phyloP scores from a whole-genome alignment of 2,888 invertebrate genomes.

The Teinopalpus imperialis region DNA sequence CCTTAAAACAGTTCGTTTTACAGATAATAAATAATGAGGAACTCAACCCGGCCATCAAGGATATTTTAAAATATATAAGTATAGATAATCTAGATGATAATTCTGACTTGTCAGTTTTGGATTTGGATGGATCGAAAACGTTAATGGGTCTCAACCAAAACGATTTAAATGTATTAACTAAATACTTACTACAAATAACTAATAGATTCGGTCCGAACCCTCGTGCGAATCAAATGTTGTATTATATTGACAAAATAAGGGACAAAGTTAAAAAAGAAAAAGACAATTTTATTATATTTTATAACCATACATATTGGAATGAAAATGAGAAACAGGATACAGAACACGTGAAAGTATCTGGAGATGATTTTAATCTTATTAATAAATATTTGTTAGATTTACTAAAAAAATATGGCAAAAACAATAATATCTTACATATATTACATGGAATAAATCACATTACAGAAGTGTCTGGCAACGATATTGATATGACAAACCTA shows the following conservation, averaged over 20 bases:
- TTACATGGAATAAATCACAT: conserved; percentile 14
- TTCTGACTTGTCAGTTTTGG: too few relatives aligned
- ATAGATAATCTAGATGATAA: neutral
- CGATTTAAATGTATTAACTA: conserved; percentile 1
- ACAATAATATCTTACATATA: neutral
- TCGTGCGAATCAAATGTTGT: neutral
- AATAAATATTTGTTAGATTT: conserved; percentile 16
- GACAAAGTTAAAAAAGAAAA: neutral
- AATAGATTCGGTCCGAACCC: neutral
- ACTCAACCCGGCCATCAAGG: neutral
- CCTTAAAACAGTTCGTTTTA: neutral
- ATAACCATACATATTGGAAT: neutral
- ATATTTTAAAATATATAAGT: too few relatives aligned
- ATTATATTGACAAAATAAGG: conserved; percentile 4
- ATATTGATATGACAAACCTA: neutral
- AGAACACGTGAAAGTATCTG: neutral
- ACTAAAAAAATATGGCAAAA: conserved; percentile 10
- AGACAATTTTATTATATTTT: neutral
- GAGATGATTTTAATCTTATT: conserved; percentile 1
- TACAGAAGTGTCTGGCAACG: neutral
- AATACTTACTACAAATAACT: conserved; percentile 5
- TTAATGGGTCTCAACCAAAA: neutral
- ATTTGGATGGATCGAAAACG: too few relatives aligned
- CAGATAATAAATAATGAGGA: conserved; percentile 3
- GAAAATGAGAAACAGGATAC: neutral